These are phyloP conservation scores for Nesoenas mayeri DNA, from an alignment of 2,113 vertebrate species.

Conservation along the genomic window DNA sequence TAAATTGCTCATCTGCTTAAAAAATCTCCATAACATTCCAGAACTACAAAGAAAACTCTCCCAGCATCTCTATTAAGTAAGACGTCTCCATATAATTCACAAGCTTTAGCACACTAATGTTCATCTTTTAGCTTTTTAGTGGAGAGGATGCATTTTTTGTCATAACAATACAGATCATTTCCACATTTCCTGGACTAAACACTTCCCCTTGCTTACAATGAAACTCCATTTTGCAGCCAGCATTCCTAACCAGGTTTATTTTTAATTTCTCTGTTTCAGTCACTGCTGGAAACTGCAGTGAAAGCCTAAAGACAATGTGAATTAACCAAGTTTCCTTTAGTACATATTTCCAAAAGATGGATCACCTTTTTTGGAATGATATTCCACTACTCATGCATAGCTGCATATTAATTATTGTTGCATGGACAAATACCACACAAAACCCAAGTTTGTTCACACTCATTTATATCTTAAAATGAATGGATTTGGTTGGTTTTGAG, in stretches of 20 bases:
- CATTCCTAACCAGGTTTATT: background rate
- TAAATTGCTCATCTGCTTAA: slow-evolving; percentile 28
- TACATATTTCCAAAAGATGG: background rate
- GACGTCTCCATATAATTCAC: background rate
- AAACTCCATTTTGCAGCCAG: background rate
- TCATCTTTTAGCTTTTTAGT: background rate
- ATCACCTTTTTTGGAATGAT: background rate
- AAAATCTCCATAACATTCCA: background rate
- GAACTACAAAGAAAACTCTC: background rate
- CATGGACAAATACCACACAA: background rate
- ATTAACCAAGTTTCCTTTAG: background rate
- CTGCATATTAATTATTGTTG: background rate
- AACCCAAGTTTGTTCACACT: background rate
- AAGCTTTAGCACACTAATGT: background rate
- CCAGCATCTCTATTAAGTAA: background rate
- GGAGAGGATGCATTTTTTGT: background rate
- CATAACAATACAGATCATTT: background rate
- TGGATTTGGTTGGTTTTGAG: background rate
- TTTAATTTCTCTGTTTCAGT: background rate
- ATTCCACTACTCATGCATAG: background rate
- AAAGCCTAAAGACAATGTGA: background rate
- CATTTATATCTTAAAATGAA: background rate
- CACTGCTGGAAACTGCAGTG: background rate
- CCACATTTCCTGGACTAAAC: background rate
- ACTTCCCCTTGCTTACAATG: background rate